Base-by-base conservation (phyloP, 2,888 invertebrate species). In the Branchipolynoe longqiensis region DNA sequence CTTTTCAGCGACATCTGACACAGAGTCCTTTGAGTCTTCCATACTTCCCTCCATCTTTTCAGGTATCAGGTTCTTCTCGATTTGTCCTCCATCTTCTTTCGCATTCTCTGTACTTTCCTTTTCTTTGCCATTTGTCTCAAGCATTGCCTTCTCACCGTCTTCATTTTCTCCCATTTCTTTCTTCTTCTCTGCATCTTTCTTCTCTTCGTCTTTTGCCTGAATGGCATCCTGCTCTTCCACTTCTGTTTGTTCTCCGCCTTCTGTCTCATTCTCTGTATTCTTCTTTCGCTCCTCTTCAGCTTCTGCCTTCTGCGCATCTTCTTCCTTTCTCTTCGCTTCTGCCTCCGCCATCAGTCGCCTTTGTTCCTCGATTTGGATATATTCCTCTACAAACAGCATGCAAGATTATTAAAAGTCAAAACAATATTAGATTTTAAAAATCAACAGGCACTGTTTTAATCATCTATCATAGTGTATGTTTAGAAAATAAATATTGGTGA, bases 231-330 rank as follows among this genome's bases (percentile, higher is more conserved):
- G n/a, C n/a, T n/a, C n/a, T n/a, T n/a, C n/a, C n/a, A n/a, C n/a
- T n/a, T 82, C 59, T 14, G 38, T 59, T 38, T 82, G 31, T 36
- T 56, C 59, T 59, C 31, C 82, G 14, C 59, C 82, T 38, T 64
- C 74, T 62, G 82, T 56, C 69, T 54, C 62, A 48, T 84, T 62
- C 41, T 31, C 56, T 25, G 54, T 59, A 38, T 58, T 31, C 8
- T 86, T 58, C 56, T 85, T 85, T 40, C 58, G 40, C 54, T 73
- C n/a, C n/a, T n/a, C 48, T 81, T 48, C 81, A 41, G 81, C n/a
- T 85, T 56, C 48, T 2, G 56, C 54, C 25, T 36, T 59, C 38
- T 84, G 74, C 78, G 73, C 84, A 12, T 40, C 78, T 56, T 74
- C 78, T 36, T 54, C 33, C 56, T 78, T 84, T 48, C 56, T 78